Base-by-base conservation (phyloP, 2,113 vertebrate genomes). In the Alectura lathami region DNA sequence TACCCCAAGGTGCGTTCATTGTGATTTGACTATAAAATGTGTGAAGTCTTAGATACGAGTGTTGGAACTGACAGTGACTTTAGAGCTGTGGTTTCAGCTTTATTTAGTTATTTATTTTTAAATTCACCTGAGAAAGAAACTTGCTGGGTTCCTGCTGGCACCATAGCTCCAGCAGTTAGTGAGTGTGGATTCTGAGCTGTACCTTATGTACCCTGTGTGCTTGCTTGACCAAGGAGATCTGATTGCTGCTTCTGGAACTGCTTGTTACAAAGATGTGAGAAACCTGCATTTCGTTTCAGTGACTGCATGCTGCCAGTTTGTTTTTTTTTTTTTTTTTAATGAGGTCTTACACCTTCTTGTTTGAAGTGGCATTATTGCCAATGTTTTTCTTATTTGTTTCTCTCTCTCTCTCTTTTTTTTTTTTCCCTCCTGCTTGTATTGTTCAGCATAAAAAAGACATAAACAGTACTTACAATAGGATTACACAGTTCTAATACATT, bases 1-100 rank as follows among this genome's bases (percentile, higher is more conserved):
- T 89, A 64, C 48, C 77, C 73, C 53, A 85, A 69, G 84, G 66
- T 91, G 67, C 62, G 84, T 93, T 89, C 34, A n/a, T 23, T 95
- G 50, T 38, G 20, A 79, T 93, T 89, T 83, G 70, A 76, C 69
- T 89, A 69, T 30, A 62, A 84, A 82, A 74, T 45, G 8, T 1
- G 0, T 79, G 45, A 51, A 91, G 69, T 74, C 42, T 84, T 76
- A 42, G 40, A 42, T 82, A 40, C 75, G 91, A 62, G 20, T 68
- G 27, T 72, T 91, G 57, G 23, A 82, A 57, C 56, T 68, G 82
- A 83, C 57, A 68, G 36, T 72, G 53, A 53, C 67, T 91, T 91
- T 75, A 89, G 43, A 91, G 62, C 70, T 76, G 51, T 78, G n/a
- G 26, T 59, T 94, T 83, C 83, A 60, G 47, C 0, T n/a, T 26